phyloP scores from a whole-genome alignment of 2,113 vertebrate genomes.

The Smithornis capensis region DNA sequence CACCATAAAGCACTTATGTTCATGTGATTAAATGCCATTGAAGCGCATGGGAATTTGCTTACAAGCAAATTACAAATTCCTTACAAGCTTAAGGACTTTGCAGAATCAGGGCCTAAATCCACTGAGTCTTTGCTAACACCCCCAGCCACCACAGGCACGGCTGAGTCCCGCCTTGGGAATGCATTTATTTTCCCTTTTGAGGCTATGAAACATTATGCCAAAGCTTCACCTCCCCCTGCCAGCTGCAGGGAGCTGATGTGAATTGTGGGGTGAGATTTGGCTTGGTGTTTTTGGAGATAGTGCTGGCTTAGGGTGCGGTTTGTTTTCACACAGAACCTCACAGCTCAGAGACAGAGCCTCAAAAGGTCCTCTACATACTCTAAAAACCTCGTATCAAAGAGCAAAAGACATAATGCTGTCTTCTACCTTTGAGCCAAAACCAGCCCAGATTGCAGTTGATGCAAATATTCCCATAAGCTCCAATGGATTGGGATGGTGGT shows the following conservation, averaged over 20 bases:
- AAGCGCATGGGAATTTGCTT: constrained; percentile 37
- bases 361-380: not conserved
- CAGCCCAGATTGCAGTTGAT: not conserved
- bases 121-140: not conserved
- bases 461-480: not conserved
- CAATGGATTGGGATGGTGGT: not conserved
- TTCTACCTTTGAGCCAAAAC: not conserved
- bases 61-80: constrained; percentile 60
- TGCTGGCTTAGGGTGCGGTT: not conserved
- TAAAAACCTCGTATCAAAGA: not conserved
- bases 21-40: constrained; percentile 28
- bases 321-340: not conserved
- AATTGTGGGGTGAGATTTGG: not conserved
- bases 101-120: constrained; percentile 49
- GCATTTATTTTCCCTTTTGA: constrained; percentile 14
- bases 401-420: not conserved
- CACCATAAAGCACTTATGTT: not conserved
- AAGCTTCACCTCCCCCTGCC: not conserved
- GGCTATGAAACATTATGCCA: not conserved
- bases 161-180: constrained; percentile 27
- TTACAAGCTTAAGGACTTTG: constrained; percentile 53
- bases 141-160: not conserved
- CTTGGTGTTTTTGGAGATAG: not conserved
- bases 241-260: not conserved
- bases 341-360: not conserved